Evolutionary conservation across 1,140 invertebrate species (phyloP).

Genomic region (Reticulitermes speratus): DNA sequence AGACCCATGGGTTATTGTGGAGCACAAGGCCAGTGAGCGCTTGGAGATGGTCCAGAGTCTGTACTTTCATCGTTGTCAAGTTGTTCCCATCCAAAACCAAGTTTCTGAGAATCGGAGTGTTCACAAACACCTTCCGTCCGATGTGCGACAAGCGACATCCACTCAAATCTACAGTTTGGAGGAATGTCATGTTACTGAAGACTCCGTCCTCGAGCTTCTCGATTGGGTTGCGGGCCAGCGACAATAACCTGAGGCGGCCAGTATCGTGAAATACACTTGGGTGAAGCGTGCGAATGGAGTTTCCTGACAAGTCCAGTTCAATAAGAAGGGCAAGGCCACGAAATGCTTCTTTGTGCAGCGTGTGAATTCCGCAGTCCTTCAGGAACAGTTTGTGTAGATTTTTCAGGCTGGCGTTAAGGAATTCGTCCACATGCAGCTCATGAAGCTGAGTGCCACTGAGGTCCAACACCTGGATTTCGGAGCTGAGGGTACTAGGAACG

Average conservation of each 20-base stretch:
- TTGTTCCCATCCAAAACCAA: slow-evolving; percentile 72
- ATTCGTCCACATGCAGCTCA: slow-evolving; percentile 64
- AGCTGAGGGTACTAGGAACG: slow-evolving; percentile 68
- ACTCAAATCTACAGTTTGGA: slow-evolving; percentile 74
- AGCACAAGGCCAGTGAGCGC: slow-evolving; percentile 73
- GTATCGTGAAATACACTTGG: slow-evolving; percentile 70
- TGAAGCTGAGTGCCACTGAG: slow-evolving; percentile 69
- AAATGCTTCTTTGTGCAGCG: slow-evolving; percentile 70
- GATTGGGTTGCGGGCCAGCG: slow-evolving; percentile 72
- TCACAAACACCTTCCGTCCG: slow-evolving; percentile 68
- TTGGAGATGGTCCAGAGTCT: slow-evolving; percentile 58
- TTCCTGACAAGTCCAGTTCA: slow-evolving; percentile 80
- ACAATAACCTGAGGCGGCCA: slow-evolving; percentile 64
- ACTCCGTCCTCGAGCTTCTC: slow-evolving; percentile 67
- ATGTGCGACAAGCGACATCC: slow-evolving; percentile 69
- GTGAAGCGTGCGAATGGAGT: slow-evolving; percentile 66
- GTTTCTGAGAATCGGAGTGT: slow-evolving; percentile 63
- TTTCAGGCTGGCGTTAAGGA: slow-evolving; percentile 64
- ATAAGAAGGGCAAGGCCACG: slow-evolving; percentile 74
- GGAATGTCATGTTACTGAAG: slow-evolving; percentile 69
- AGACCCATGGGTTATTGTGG: slow-evolving; percentile 82
- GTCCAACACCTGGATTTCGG: slow-evolving; percentile 64
- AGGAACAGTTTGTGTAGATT: slow-evolving; percentile 80
- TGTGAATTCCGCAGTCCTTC: slow-evolving; percentile 66
- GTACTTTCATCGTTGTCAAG: slow-evolving; percentile 56